These are phyloP conservation scores for Ectropis crepuscularia DNA, from an alignment of 2,888 invertebrate species.

Conservation along the genomic window DNA sequence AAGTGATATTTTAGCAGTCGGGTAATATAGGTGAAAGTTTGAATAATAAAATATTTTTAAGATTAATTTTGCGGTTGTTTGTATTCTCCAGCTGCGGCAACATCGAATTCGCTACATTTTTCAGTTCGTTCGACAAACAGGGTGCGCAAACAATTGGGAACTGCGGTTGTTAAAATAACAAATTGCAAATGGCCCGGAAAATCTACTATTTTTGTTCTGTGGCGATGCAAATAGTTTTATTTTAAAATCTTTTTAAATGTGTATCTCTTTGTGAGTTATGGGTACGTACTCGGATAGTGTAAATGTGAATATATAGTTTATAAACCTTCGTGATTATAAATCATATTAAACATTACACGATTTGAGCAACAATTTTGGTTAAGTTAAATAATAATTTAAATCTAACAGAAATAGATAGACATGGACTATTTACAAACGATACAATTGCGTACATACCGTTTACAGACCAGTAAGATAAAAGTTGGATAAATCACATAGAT, in stretches of 20 bases:
- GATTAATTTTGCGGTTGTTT: not conserved
- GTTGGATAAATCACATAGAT: no score
- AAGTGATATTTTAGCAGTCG: conserved; percentile 24
- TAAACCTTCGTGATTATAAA: no score
- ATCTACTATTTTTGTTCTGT: not conserved
- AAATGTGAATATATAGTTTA: no score
- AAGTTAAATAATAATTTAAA: no score
- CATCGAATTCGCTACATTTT: not conserved
- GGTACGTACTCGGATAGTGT: no score
- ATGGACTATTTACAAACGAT: no score
- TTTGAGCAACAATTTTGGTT: no score
- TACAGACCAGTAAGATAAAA: no score
- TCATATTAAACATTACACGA: no score
- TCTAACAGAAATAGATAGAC: no score
- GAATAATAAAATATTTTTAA: conserved; percentile 23
- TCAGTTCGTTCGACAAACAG: not conserved
- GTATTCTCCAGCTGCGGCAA: not conserved
- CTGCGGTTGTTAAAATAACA: conserved; percentile 4
- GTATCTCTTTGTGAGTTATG: no score
- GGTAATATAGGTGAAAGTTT: conserved; percentile 29
- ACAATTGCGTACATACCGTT: no score
- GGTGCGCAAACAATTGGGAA: not conserved
- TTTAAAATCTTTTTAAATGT: not conserved
- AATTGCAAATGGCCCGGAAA: conserved; percentile 1
- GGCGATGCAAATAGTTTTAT: not conserved